These are phyloP conservation scores for Orientallactaga bullata DNA, from an alignment of 2,113 vertebrate genomes.

Conservation along the genomic window DNA sequence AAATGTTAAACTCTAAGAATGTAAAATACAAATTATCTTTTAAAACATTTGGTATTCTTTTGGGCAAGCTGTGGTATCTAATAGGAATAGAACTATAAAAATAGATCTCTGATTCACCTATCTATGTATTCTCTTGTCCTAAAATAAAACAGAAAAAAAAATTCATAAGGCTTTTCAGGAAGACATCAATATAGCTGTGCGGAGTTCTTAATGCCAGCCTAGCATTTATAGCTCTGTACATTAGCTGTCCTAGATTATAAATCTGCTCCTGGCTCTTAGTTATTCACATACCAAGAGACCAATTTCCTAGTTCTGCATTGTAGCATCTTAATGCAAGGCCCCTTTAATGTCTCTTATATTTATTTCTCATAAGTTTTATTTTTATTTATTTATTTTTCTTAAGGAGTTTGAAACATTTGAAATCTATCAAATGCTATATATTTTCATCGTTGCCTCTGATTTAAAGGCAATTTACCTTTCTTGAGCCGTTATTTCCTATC, in stretches of 20 bases:
- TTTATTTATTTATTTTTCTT: not conserved
- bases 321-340: constrained; percentile 15
- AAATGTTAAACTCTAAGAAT: constrained; percentile 23
- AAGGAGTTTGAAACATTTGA: constrained; percentile 52
- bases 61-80: constrained; percentile 27
- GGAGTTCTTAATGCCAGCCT: constrained; percentile 21
- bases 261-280: constrained; percentile 4
- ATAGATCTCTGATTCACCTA: constrained; percentile 61
- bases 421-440: not conserved
- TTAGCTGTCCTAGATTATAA: constrained; percentile 45
- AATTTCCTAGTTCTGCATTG: not conserved
- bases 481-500: constrained; percentile 42
- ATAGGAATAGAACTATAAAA: constrained; percentile 58
- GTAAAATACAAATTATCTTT: constrained; percentile 43
- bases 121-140: constrained; percentile 42
- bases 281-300: constrained; percentile 61
- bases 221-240: constrained; percentile 29
- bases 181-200: constrained; percentile 34
- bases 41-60: constrained; percentile 33
- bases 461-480: not conserved
- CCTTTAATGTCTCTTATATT: constrained; percentile 22
- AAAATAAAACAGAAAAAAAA: constrained; percentile 62
- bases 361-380: constrained; percentile 15
- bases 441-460: constrained; percentile 32
- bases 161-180: constrained; percentile 11